phyloP scores from a whole-genome alignment of 2,888 invertebrate species.

The Epistrophe grossulariae region DNA sequence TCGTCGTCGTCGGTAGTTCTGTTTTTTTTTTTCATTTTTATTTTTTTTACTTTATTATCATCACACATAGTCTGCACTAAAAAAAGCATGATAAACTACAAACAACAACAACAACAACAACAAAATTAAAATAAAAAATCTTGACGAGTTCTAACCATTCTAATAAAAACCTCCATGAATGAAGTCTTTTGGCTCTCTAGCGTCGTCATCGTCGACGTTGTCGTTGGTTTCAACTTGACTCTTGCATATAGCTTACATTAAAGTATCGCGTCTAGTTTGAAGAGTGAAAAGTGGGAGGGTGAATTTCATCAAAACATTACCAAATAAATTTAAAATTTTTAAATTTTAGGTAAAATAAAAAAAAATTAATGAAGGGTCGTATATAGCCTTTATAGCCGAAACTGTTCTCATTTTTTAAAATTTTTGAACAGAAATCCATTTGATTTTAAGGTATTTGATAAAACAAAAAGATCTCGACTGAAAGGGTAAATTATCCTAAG shows the following conservation, averaged over 20 bases:
- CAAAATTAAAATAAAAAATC: constrained; percentile 36
- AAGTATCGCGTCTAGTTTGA: background rate
- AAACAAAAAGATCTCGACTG: too few species aligned
- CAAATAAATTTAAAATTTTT: background rate
- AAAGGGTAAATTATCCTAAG: too few species aligned
- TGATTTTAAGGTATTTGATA: too few species aligned
- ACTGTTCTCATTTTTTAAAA: too few species aligned
- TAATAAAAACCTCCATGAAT: constrained; percentile 37
- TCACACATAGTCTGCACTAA: constrained; percentile 17
- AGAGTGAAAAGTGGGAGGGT: background rate
- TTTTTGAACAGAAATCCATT: too few species aligned
- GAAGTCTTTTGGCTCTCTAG: constrained; percentile 17
- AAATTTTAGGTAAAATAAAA: too few species aligned
- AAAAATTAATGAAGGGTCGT: too few species aligned
- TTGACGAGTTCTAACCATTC: constrained; percentile 41
- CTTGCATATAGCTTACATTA: constrained; percentile 28
- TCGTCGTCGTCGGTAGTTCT: constrained; percentile 55
- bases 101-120: constrained; percentile 35
- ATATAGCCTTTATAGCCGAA: too few species aligned
- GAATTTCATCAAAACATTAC: background rate
- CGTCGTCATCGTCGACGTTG: background rate
- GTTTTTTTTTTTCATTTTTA: constrained; percentile 2
- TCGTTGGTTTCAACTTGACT: constrained; percentile 46
- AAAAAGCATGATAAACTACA: constrained; percentile 33
- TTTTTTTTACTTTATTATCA: background rate